phyloP scores from a whole-genome alignment of 2,888 invertebrate species.

The Notodonta dromedarius region DNA sequence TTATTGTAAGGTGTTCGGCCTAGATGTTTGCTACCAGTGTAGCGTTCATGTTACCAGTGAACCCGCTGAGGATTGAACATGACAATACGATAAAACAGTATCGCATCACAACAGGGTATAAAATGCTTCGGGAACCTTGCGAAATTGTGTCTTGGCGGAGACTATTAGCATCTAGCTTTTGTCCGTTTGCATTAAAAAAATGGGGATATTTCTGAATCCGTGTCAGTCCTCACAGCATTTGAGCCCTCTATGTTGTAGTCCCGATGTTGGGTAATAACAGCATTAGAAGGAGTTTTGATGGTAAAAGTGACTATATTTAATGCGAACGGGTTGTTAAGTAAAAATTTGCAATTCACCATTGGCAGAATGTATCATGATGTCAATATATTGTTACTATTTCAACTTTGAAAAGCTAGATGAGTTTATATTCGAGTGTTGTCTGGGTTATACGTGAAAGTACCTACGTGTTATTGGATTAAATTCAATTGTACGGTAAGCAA shows the following conservation, averaged over 20 bases:
- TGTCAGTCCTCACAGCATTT: too few species aligned
- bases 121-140: slow-evolving; percentile 32
- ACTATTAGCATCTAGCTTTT: slow-evolving; percentile 26
- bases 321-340: neutral
- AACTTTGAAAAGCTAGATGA: slow-evolving; percentile 17
- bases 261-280: too few species aligned
- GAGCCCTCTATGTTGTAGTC: too few species aligned
- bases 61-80: slow-evolving; percentile 45
- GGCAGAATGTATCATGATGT: neutral
- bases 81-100: slow-evolving; percentile 56
- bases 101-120: slow-evolving; percentile 59
- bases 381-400: neutral
- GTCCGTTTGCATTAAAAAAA: neutral
- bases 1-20: slow-evolving; percentile 42
- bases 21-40: slow-evolving; percentile 45
- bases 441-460: slow-evolving; percentile 37
- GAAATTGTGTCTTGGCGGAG: slow-evolving; percentile 47
- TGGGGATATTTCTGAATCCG: too few species aligned
- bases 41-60: slow-evolving; percentile 44
- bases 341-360: neutral
- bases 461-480: slow-evolving; percentile 24
- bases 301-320: neutral
- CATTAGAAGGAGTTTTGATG: too few species aligned
- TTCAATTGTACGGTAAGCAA: slow-evolving; percentile 22
- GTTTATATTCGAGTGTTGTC: slow-evolving; percentile 27